Evolutionary conservation across 2,113 vertebrate species (phyloP).

Genomic region (Seriola quinqueradiata): DNA sequence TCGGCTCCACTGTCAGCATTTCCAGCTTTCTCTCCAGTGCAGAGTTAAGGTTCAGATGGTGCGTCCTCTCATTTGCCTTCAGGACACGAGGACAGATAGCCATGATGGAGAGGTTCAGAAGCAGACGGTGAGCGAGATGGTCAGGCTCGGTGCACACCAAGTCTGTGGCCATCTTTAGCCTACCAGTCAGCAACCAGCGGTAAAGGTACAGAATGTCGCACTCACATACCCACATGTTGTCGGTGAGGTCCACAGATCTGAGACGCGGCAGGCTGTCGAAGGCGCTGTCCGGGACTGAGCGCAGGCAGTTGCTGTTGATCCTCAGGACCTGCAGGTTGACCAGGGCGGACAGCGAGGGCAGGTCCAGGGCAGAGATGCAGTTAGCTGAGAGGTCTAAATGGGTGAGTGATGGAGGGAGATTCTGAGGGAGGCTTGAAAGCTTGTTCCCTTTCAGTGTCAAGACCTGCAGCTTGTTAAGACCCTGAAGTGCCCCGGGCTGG

Average conservation of each 20-base stretch:
- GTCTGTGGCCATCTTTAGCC: slow-evolving; percentile 78
- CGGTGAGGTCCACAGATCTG: slow-evolving; percentile 75
- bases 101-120: slow-evolving; percentile 80
- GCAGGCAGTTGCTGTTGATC: slow-evolving; percentile 85
- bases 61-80: slow-evolving; percentile 59
- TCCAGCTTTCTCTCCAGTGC: background rate
- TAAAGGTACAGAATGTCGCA: slow-evolving; percentile 85
- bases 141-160: slow-evolving; percentile 79
- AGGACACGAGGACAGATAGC: slow-evolving; percentile 80
- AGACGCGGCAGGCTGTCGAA: slow-evolving; percentile 80
- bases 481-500: slow-evolving; percentile 79
- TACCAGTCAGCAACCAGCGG: slow-evolving; percentile 79
- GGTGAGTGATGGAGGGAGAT: slow-evolving; percentile 80
- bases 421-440: slow-evolving; percentile 74
- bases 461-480: slow-evolving; percentile 74
- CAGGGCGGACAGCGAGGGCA: slow-evolving; percentile 73
- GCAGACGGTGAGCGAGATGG: slow-evolving; percentile 79
- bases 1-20: background rate
- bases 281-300: slow-evolving; percentile 78
- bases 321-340: slow-evolving; percentile 84
- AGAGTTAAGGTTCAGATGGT: background rate
- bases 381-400: slow-evolving; percentile 84
- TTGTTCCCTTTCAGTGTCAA: slow-evolving; percentile 83
- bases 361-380: slow-evolving; percentile 81
- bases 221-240: slow-evolving; percentile 85